Base-by-base conservation (phyloP, 2,888 invertebrate genomes). In the Anagyrus pseudococci region DNA sequence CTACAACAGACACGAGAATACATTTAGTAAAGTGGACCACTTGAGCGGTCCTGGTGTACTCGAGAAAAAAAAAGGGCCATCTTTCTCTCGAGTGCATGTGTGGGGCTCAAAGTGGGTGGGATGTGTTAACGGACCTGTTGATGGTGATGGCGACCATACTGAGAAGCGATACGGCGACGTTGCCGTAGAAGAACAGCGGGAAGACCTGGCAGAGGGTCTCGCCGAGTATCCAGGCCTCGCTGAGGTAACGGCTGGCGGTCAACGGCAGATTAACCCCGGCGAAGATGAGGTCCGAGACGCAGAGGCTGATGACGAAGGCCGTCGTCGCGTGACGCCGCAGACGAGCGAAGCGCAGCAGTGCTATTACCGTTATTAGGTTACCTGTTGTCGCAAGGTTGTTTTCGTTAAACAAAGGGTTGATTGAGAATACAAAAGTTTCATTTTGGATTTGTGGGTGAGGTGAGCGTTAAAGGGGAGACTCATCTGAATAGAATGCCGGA, bases 81-180 rank as follows among this genome's bases (percentile, higher is more conserved):
- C 33, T 13, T 37, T 29, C 29, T 10, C 29, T 29, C 10, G 29
- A 29, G 4, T 29, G 6, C 29, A 4, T 29, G 6, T 29, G 29
- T 29, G 29, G 29, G 33, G 13, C 15, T 2, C 33, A 15, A 8
- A 8, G 2, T 13, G 15, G 2, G 33, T 37, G 15, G 10, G 22
- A 25, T 54, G 15, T 13, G 8, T 13, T 15, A 2, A 66, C 82
- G 83, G 75, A 93, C 92, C 94, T 89, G 82, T 94, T 94, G 63
- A 94, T 82, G 29, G 94, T 94, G 69, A 94, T 94, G 69, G 93
- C 93, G 55, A 94, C 93, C 92, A 94, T 94, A 74, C 92, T 93
- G 67, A 94, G 84, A 40, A 94, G 82, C 0, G 93, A 93, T 3
- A 93, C 92, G 0, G 93, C 94, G 55, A 94, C 93, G 78, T 94